phyloP scores from a whole-genome alignment of 2,888 invertebrate species.

The Pachymerium ferrugineum region DNA sequence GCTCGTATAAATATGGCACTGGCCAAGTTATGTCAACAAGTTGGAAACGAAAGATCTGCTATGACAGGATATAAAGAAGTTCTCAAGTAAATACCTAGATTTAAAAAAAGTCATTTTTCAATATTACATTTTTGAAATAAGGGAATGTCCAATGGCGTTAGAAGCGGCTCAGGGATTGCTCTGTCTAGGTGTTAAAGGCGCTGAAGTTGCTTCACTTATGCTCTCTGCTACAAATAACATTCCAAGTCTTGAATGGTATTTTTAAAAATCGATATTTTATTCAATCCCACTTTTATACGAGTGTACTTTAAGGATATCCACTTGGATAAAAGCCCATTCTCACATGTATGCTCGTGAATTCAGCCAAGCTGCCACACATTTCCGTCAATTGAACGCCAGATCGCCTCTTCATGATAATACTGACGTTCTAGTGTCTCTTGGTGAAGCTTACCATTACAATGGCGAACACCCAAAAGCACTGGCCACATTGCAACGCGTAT shows the following conservation, averaged over 20 bases:
- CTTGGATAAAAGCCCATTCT: slow-evolving; percentile 53
- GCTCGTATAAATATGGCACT: slow-evolving; percentile 71
- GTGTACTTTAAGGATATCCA: slow-evolving; percentile 46
- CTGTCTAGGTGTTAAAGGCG: slow-evolving; percentile 64
- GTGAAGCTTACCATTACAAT: slow-evolving; percentile 65
- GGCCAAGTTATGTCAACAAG: slow-evolving; percentile 64
- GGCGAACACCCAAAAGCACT: slow-evolving; percentile 65
- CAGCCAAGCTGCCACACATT: slow-evolving; percentile 56
- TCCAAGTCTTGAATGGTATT: slow-evolving; percentile 52
- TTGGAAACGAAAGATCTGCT: slow-evolving; percentile 65
- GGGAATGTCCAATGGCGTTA: slow-evolving; percentile 67
- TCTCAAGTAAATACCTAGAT: slow-evolving; percentile 53
- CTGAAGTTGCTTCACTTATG: slow-evolving; percentile 67
- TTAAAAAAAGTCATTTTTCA: neutral
- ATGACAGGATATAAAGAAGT: slow-evolving; percentile 73
- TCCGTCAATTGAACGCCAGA: slow-evolving; percentile 34
- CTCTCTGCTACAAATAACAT: slow-evolving; percentile 54
- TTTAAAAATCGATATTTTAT: neutral
- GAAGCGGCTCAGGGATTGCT: slow-evolving; percentile 68
- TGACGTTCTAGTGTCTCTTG: slow-evolving; percentile 61
- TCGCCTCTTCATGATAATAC: slow-evolving; percentile 63
- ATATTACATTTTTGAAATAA: slow-evolving; percentile 34
- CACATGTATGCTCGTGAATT: slow-evolving; percentile 64
- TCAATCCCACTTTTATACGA: neutral
- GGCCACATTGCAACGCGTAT: slow-evolving; percentile 48